These are phyloP conservation scores for Acronicta alni DNA, from an alignment of 2,888 invertebrate species.

Conservation along the genomic window DNA sequence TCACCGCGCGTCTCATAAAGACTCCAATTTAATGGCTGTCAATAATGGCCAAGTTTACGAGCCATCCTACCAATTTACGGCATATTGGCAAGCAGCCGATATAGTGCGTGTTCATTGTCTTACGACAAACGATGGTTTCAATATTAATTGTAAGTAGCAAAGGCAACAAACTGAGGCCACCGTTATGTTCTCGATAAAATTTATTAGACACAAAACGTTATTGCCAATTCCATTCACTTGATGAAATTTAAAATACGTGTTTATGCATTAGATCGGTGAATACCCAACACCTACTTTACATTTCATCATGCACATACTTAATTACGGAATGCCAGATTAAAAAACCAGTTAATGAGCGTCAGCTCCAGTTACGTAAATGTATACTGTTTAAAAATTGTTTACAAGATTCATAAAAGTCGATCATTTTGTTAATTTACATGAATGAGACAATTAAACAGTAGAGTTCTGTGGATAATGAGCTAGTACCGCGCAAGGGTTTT, in stretches of 20 bases:
- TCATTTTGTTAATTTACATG: conserved; percentile 19
- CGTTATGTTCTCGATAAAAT: conserved; percentile 12
- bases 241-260: conserved; percentile 36
- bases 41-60: conserved; percentile 85
- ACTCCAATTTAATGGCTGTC: conserved; percentile 81
- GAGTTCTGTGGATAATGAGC: conserved; percentile 1
- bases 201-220: conserved; percentile 23
- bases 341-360: conserved; percentile 23
- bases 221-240: conserved; percentile 27
- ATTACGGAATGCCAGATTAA: conserved; percentile 15
- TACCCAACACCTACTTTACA: conserved; percentile 23
- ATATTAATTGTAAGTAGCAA: conserved; percentile 37
- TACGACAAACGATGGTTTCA: conserved; percentile 49
- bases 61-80: conserved; percentile 84
- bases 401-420: conserved; percentile 17
- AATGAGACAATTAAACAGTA: conserved; percentile 16
- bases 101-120: conserved; percentile 67
- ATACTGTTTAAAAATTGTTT: conserved; percentile 26
- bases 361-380: conserved; percentile 17
- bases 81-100: conserved; percentile 82
- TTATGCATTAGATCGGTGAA: conserved; percentile 27
- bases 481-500: conserved; percentile 4
- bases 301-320: conserved; percentile 33
- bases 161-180: conserved; percentile 20
- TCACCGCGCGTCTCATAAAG: conserved; percentile 78